These are phyloP conservation scores for Caenorhabditis sp. DNA, from an alignment of 2,888 invertebrate species.

Conservation along the genomic window DNA sequence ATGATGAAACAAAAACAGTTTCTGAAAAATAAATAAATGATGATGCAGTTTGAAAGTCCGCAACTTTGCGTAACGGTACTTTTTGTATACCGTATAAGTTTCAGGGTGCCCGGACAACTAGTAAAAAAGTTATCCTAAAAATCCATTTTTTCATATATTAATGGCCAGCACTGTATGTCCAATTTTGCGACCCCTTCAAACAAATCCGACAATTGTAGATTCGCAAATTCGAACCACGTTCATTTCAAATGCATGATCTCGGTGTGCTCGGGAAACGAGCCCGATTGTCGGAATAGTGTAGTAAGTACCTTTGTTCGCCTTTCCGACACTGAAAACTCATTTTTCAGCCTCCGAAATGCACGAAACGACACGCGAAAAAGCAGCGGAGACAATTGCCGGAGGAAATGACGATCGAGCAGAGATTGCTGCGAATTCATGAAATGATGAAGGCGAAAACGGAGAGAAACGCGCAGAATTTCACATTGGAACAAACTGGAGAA, in stretches of 20 bases:
- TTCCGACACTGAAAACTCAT: background rate
- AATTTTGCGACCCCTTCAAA: background rate
- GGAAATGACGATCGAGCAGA: slow-evolving; percentile 52
- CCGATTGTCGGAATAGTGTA: slow-evolving; percentile 61
- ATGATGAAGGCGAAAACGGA: slow-evolving; percentile 33
- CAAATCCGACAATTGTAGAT: too few species aligned
- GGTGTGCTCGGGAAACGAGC: slow-evolving; percentile 69
- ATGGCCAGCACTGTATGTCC: too few species aligned
- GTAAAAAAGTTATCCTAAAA: too few species aligned
- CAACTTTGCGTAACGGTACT: too few species aligned
- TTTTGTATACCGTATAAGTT: too few species aligned
- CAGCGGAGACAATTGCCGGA: slow-evolving; percentile 24
- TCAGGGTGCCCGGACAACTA: too few species aligned
- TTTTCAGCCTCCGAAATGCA: slow-evolving; percentile 60
- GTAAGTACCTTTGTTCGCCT: slow-evolving; percentile 36
- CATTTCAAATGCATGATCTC: slow-evolving; percentile 75
- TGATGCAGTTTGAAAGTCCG: too few species aligned
- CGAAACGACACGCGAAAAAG: slow-evolving; percentile 27
- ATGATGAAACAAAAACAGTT: too few species aligned
- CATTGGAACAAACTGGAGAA: slow-evolving; percentile 22
- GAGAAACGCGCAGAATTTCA: slow-evolving; percentile 32
- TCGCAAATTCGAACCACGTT: slow-evolving; percentile 70
- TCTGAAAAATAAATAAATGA: too few species aligned
- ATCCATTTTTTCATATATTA: too few species aligned
- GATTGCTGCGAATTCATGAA: slow-evolving; percentile 49